phyloP scores from a whole-genome alignment of 2,113 vertebrate species.

The Geococcyx californianus region DNA sequence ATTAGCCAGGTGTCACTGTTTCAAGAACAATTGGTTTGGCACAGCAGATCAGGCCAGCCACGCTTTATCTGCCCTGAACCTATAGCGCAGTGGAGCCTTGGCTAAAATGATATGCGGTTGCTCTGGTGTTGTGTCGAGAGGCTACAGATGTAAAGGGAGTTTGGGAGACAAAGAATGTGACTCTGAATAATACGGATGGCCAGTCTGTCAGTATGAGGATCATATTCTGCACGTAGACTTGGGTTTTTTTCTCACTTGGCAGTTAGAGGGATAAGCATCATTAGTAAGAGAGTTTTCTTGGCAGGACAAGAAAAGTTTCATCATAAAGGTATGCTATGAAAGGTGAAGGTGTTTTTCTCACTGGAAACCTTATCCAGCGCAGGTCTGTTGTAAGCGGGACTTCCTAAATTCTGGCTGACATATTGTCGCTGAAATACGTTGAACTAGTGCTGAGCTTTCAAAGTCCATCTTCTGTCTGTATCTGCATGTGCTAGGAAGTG shows the following conservation, averaged over 20 bases:
- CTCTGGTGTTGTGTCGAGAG: neutral
- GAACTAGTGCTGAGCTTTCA: neutral
- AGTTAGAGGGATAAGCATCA: neutral
- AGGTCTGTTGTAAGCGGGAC: neutral
- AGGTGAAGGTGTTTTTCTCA: neutral
- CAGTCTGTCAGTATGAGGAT: neutral
- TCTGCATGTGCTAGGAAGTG: neutral
- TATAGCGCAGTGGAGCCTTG: neutral
- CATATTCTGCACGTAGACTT: neutral
- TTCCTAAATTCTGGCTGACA: neutral
- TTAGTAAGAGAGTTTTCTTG: neutral
- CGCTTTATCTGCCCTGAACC: neutral
- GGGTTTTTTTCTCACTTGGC: neutral
- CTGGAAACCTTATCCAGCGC: neutral
- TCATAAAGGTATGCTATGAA: neutral
- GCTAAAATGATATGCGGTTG: neutral
- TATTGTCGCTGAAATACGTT: neutral
- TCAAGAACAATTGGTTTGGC: neutral
- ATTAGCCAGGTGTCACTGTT: neutral
- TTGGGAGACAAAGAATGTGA: neutral
- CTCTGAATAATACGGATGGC: neutral
- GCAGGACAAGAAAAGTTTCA: neutral
- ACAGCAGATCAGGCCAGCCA: neutral
- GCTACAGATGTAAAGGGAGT: neutral
- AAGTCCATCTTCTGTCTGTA: neutral